phyloP scores from a whole-genome alignment of 2,113 vertebrate species.

The Rhinoptilus africanus region DNA sequence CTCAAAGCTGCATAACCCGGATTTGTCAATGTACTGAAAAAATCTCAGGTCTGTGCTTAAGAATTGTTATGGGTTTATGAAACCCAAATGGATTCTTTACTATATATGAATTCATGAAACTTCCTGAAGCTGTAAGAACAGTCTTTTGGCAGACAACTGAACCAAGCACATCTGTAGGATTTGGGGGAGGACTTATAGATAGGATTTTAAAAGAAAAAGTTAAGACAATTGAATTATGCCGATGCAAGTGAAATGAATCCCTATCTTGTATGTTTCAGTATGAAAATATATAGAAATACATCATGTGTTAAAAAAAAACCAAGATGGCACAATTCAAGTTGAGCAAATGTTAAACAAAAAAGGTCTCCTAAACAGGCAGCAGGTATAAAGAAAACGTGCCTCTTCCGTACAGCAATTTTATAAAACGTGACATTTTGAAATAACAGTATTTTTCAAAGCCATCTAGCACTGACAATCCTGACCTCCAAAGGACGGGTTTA shows the following conservation, averaged over 20 bases:
- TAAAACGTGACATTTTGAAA: background rate
- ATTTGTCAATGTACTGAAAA: background rate
- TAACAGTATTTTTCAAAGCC: background rate
- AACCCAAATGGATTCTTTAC: background rate
- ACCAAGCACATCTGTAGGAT: background rate
- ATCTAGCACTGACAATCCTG: background rate
- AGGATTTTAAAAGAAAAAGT: background rate
- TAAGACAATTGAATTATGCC: background rate
- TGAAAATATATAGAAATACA: background rate
- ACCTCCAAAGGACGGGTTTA: background rate
- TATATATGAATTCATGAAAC: no score
- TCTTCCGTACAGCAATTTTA: background rate
- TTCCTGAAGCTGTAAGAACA: background rate
- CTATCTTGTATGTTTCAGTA: fast-evolving
- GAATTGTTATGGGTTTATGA: background rate
- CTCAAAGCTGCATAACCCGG: background rate
- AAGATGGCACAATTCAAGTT: background rate
- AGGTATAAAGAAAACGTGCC: background rate
- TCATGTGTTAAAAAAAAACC: background rate
- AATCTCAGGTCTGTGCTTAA: background rate
- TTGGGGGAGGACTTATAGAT: fast-evolving
- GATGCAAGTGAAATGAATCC: background rate
- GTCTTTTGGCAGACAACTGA: background rate
- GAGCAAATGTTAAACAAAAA: background rate
- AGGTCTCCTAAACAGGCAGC: background rate